These are phyloP conservation scores for Pseudomugil gertrudae DNA, from an alignment of 2,797 vertebrate genomes.

Conservation along the genomic window DNA sequence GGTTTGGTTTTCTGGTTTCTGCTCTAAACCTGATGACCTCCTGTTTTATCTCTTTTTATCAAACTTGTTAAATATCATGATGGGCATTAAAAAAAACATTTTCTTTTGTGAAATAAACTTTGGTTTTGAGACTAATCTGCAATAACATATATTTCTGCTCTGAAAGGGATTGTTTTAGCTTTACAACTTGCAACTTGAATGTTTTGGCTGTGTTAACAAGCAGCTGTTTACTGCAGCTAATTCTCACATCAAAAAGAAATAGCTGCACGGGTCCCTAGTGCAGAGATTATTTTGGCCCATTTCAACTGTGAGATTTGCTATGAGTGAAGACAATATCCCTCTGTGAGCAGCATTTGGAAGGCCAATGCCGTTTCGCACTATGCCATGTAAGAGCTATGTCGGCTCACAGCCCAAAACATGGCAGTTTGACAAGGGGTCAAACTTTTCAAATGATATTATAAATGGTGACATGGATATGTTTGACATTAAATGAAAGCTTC, in stretches of 20 bases:
- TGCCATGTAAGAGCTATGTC: not conserved
- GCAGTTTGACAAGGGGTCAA: not conserved
- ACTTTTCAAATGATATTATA: not conserved
- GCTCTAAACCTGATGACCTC: not conserved
- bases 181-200: not conserved
- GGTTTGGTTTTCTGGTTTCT: not conserved
- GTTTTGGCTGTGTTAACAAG: not conserved
- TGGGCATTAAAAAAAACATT: not conserved
- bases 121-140: not conserved
- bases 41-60: not conserved
- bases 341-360: not conserved
- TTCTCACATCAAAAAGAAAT: constrained; percentile 4
- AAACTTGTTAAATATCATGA: not conserved
- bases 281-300: not conserved
- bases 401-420: not conserved
- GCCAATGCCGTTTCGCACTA: not conserved
- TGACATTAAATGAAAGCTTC: not conserved
- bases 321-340: not conserved
- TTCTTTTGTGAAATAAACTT: not conserved
- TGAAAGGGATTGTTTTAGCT: not conserved
- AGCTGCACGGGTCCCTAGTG: not conserved
- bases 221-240: not conserved
- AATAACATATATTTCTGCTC: not conserved
- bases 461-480: not conserved
- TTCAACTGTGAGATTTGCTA: not conserved